Percentiles rank a stretch among this genome's conserved stretches.
These are phyloP conservation scores for Zenarchopterus dispar DNA, from an alignment of 2,797 vertebrate species.

Conservation along the genomic window DNA sequence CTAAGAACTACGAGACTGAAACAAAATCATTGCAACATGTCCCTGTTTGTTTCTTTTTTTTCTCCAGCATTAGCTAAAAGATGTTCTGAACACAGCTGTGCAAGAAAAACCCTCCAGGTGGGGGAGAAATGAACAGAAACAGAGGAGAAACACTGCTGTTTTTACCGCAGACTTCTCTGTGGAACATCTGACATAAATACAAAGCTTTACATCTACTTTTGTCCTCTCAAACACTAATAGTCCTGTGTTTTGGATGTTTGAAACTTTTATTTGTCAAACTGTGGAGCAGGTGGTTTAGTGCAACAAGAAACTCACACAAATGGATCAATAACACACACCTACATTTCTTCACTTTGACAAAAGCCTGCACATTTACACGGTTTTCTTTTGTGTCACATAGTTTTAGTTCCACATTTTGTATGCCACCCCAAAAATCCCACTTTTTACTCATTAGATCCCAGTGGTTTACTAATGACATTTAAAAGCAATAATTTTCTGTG, in stretches of 20 bases:
- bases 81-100: too few relatives aligned
- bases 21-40: too few relatives aligned
- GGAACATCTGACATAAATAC: constrained; percentile 22
- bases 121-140: too few relatives aligned
- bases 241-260: constrained; percentile 2
- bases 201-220: constrained; percentile 9
- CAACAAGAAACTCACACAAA: neutral
- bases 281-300: neutral
- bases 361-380: too few relatives aligned
- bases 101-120: too few relatives aligned
- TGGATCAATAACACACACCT: neutral
- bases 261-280: neutral
- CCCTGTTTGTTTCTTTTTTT: too few relatives aligned
- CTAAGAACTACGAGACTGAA: neutral
- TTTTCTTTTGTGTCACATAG: too few relatives aligned
- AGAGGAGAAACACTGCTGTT: constrained; percentile 8
- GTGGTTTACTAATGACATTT: neutral
- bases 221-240: neutral
- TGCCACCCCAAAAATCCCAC: too few relatives aligned
- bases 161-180: constrained; percentile 30
- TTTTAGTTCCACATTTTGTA: too few relatives aligned
- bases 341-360: too few relatives aligned
- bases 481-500: neutral
- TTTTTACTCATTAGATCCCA: too few relatives aligned
- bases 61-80: too few relatives aligned